Evolutionary conservation across 2,888 invertebrate species (phyloP).

Genomic region (Nesidiocoris tenuis): DNA sequence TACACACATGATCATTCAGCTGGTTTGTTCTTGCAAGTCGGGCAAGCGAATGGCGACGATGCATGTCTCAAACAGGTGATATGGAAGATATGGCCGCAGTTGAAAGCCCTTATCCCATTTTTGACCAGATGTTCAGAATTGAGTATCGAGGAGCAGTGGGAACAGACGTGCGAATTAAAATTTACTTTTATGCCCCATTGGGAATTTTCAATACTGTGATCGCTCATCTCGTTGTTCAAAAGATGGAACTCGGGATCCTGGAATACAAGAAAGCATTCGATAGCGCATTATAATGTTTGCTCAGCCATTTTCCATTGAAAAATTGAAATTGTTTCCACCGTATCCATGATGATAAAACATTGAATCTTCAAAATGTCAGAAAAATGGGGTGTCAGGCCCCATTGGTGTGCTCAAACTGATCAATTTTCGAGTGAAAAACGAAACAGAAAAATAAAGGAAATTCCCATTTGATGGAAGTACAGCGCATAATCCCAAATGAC

Average conservation of each 20-base stretch:
- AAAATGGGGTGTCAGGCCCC: too few relatives aligned
- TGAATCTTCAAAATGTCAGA: too few relatives aligned
- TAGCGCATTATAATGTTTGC: too few relatives aligned
- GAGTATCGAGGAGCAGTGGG: slow-evolving; percentile 43
- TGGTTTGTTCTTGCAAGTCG: background rate
- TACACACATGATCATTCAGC: background rate
- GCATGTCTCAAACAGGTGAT: slow-evolving; percentile 40
- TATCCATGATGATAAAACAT: too few relatives aligned
- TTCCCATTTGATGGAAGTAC: too few relatives aligned
- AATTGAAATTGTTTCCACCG: too few relatives aligned
- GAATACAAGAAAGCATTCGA: background rate
- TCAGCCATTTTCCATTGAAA: too few relatives aligned
- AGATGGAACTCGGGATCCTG: slow-evolving; percentile 25
- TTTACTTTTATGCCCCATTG: slow-evolving; percentile 43
- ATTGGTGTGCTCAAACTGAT: too few relatives aligned
- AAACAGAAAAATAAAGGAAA: too few relatives aligned
- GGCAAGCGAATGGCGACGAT: slow-evolving; percentile 29
- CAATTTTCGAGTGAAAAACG: too few relatives aligned
- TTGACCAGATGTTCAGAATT: slow-evolving; percentile 40
- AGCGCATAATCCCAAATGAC: too few relatives aligned
- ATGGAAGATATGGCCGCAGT: slow-evolving; percentile 47
- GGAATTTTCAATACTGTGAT: slow-evolving; percentile 26
- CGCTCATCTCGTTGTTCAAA: slow-evolving; percentile 21
- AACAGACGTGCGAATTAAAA: slow-evolving; percentile 43
- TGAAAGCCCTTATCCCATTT: slow-evolving; percentile 45